phyloP scores from a whole-genome alignment of 2,113 vertebrate genomes.

The Vimba vimba region DNA sequence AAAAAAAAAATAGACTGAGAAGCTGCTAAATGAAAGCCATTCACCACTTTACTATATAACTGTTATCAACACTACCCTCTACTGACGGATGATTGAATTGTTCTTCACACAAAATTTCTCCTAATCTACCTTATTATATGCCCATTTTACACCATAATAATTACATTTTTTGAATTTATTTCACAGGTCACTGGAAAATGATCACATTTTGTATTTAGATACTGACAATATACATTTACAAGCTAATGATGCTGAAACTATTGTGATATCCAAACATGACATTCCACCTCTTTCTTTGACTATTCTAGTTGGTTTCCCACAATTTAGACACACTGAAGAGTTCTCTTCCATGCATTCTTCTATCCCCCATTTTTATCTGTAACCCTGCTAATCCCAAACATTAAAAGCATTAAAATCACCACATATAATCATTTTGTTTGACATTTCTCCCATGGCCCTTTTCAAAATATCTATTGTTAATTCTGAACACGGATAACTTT shows the following conservation, averaged over 20 bases:
- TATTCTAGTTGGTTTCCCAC: neutral
- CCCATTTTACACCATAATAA: neutral
- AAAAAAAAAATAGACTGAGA: too few relatives aligned
- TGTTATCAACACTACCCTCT: too few relatives aligned
- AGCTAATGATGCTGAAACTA: neutral
- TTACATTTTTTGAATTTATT: neutral
- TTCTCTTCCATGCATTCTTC: constrained; percentile 7
- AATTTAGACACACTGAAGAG: neutral
- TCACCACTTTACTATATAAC: too few relatives aligned
- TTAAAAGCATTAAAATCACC: neutral
- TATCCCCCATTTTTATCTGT: neutral
- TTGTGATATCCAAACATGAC: neutral
- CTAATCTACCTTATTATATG: neutral
- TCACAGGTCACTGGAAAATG: neutral
- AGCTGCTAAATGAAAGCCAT: too few relatives aligned
- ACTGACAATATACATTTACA: neutral
- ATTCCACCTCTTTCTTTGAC: neutral
- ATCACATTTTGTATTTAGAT: neutral
- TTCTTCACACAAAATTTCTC: too few relatives aligned
- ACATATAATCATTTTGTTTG: constrained; percentile 8
- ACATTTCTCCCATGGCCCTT: neutral
- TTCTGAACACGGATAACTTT: neutral
- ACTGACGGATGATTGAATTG: too few relatives aligned
- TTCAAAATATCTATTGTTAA: neutral
- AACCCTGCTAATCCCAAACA: neutral